Evolutionary conservation across 2,113 vertebrate species (phyloP).

Genomic region (Poeciliopsis occidentalis): DNA sequence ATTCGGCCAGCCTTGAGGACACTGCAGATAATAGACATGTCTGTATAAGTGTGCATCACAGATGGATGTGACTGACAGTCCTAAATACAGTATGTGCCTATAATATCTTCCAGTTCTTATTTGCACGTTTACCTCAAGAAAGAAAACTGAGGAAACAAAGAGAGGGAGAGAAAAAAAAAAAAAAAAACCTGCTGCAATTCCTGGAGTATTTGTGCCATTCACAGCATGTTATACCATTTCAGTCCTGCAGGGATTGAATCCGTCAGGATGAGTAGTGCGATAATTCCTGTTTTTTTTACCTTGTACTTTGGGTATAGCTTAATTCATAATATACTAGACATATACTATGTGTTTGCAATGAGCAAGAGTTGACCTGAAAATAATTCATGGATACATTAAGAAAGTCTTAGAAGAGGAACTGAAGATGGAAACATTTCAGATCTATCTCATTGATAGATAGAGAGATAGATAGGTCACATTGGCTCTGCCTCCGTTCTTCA

Average conservation of each 20-base stretch:
- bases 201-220: conserved; percentile 34
- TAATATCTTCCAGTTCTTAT: background rate
- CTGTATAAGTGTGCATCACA: background rate
- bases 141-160: no score
- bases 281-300: background rate
- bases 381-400: background rate
- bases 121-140: background rate
- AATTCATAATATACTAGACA: background rate
- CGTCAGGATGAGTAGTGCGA: background rate
- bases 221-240: conserved; percentile 18
- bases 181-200: background rate
- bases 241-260: conserved; percentile 22
- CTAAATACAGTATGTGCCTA: background rate
- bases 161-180: background rate
- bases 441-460: background rate
- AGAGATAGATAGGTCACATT: background rate
- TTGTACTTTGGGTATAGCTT: background rate
- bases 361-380: background rate
- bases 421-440: background rate
- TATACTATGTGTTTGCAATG: background rate
- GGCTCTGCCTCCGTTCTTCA: conserved; percentile 4
- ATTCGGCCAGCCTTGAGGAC: conserved; percentile 17
- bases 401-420: background rate
- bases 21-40: conserved; percentile 31
- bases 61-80: background rate